Percentiles rank a stretch among this genome's conserved stretches.
Evolutionary conservation across 2,888 invertebrate species (phyloP).

Genomic region (Micropterix aruncella): DNA sequence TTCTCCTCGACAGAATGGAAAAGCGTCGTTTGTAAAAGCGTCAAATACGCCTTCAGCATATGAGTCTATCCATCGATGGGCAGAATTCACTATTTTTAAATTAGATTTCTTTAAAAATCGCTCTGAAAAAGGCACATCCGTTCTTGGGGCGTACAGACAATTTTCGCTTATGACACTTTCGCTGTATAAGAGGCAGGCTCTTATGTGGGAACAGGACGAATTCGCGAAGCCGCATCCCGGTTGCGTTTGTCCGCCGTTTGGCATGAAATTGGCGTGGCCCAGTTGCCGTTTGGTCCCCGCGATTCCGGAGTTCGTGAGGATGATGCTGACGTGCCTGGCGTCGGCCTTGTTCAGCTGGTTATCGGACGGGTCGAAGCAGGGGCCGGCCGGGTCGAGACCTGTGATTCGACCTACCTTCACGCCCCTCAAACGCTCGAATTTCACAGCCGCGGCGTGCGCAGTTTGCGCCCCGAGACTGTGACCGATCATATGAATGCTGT

Average conservation of each 20-base stretch:
- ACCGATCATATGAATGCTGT: not conserved
- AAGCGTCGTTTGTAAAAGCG: too few relatives aligned
- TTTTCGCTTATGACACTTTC: not conserved
- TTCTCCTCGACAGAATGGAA: too few relatives aligned
- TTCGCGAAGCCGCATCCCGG: not conserved
- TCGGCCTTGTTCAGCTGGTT: not conserved
- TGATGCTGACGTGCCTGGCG: not conserved
- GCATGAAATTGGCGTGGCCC: not conserved
- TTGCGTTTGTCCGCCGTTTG: not conserved
- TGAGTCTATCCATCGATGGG: too few relatives aligned
- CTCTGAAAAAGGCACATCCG: too few relatives aligned
- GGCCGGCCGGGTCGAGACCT: not conserved
- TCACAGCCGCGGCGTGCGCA: not conserved
- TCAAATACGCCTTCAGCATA: too few relatives aligned
- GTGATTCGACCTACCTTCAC: not conserved
- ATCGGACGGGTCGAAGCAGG: not conserved
- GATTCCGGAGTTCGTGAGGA: not conserved
- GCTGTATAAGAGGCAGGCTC: not conserved
- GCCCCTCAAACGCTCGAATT: not conserved
- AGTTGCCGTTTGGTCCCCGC: not conserved
- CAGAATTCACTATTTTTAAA: too few relatives aligned
- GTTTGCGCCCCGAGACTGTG: not conserved
- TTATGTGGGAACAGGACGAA: not conserved
- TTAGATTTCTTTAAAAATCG: too few relatives aligned
- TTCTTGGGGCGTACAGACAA: not conserved